Percentiles rank a stretch among this genome's conserved stretches.
These are phyloP conservation scores for Aspidoscelis tigris DNA, from an alignment of 2,113 vertebrate genomes.

Conservation along the genomic window DNA sequence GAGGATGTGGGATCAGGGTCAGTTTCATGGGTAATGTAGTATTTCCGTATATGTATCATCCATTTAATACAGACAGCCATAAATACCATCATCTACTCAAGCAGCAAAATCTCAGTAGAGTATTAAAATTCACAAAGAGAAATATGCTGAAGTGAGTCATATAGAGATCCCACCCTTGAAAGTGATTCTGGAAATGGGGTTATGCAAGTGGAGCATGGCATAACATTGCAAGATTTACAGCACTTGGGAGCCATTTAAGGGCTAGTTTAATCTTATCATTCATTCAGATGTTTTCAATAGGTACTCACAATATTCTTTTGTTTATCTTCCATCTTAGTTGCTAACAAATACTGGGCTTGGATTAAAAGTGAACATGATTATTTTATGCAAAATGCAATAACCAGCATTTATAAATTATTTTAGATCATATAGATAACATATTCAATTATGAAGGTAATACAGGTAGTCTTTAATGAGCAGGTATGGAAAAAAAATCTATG, in stretches of 20 bases:
- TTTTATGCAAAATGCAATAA: neutral
- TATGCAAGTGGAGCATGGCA: neutral
- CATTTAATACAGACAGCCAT: neutral
- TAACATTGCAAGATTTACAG: constrained; percentile 3
- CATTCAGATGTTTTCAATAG: constrained; percentile 23
- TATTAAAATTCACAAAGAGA: neutral
- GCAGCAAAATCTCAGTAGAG: neutral
- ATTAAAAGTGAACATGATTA: neutral
- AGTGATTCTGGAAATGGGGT: neutral
- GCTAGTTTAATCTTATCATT: neutral
- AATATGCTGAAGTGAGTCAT: constrained; percentile 15
- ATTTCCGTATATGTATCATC: neutral
- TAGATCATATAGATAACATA: neutral
- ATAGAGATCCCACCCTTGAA: neutral
- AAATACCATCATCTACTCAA: neutral
- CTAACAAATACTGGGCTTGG: neutral
- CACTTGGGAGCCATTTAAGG: constrained; percentile 13
- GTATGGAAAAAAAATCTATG: too few relatives aligned
- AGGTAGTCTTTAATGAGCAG: too few relatives aligned
- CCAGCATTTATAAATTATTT: neutral
- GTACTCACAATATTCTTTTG: constrained; percentile 20
- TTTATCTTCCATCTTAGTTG: neutral
- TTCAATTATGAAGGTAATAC: too few relatives aligned
- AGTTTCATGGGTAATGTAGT: constrained; percentile 4
- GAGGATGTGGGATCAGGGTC: neutral